Evolutionary conservation across 53 echinoderm and acorn worm species (phyloP).

Genomic region (Arbacia lixula): DNA sequence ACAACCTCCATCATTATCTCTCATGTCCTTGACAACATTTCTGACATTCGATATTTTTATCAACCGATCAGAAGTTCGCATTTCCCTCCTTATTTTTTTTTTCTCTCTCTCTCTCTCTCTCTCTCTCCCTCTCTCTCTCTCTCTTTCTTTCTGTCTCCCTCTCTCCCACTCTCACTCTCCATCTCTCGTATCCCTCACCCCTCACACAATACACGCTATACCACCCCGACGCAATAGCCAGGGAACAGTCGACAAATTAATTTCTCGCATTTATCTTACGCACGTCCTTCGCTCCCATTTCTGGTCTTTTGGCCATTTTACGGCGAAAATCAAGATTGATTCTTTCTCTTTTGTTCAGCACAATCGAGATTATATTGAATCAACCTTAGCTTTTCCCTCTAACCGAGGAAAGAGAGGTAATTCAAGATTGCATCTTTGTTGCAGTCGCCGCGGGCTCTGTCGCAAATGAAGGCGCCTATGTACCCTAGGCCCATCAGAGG

Average conservation of each 20-base stretch:
- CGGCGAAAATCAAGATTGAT: constrained; percentile 17
- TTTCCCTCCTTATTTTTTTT: too few relatives aligned
- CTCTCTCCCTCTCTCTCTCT: too few relatives aligned
- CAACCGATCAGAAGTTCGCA: too few relatives aligned
- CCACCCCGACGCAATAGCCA: too few relatives aligned
- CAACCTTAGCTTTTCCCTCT: constrained; percentile 3
- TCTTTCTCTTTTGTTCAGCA: constrained; percentile 18
- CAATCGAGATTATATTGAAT: constrained; percentile 39
- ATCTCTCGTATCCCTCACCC: too few relatives aligned
- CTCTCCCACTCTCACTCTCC: too few relatives aligned
- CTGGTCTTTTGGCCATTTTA: neutral
- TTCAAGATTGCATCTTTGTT: constrained; percentile 32
- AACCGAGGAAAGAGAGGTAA: constrained; percentile 7
- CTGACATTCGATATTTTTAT: too few relatives aligned
- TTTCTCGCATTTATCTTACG: constrained; percentile 2
- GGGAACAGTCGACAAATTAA: constrained; percentile 25
- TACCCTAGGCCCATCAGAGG: neutral
- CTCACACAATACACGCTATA: too few relatives aligned
- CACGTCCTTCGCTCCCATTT: constrained; percentile 15
- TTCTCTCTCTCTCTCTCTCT: too few relatives aligned
- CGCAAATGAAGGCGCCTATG: constrained; percentile 30
- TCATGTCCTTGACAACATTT: too few relatives aligned
- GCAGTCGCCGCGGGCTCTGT: constrained; percentile 19
- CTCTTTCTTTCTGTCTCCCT: too few relatives aligned
- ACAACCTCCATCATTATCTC: too few relatives aligned